phyloP scores from a whole-genome alignment of 1,140 invertebrate species.

The Dryas iulia region DNA sequence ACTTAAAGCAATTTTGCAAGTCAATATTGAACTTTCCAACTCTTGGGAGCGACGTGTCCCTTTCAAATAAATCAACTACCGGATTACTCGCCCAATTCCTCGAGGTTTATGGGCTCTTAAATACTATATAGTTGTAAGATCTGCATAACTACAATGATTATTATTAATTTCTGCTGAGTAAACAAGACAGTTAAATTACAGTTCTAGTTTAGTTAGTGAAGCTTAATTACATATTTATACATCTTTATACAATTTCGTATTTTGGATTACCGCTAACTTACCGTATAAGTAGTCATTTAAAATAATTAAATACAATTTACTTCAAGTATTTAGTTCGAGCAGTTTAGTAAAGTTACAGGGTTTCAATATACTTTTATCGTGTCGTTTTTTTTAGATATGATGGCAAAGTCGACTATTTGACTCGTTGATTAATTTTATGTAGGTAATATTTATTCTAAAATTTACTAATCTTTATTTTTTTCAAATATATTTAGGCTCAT shows the following conservation, averaged over 20 bases:
- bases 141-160: slow-evolving; percentile 17
- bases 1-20: slow-evolving; percentile 75
- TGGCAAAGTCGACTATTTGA: too few relatives aligned
- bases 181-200: background rate
- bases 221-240: background rate
- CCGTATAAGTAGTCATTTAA: too few relatives aligned
- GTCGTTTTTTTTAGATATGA: too few relatives aligned
- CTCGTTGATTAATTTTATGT: too few relatives aligned
- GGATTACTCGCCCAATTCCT: slow-evolving; percentile 41
- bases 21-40: slow-evolving; percentile 75
- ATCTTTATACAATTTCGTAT: background rate
- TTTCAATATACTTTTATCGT: too few relatives aligned
- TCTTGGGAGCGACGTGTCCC: slow-evolving; percentile 62
- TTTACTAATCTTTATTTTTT: too few relatives aligned
- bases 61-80: slow-evolving; percentile 60
- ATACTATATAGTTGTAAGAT: slow-evolving; percentile 23
- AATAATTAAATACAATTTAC: too few relatives aligned
- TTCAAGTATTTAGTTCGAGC: too few relatives aligned
- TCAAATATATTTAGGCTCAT: too few relatives aligned
- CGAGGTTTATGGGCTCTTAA: slow-evolving; percentile 28
- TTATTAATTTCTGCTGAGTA: slow-evolving; percentile 6
- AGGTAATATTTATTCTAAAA: too few relatives aligned
- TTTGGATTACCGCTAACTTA: background rate
- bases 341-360: too few relatives aligned
- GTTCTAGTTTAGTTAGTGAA: background rate